Base-by-base conservation (phyloP, 2,797 vertebrate genomes). In the Neosalanx taihuensis region DNA sequence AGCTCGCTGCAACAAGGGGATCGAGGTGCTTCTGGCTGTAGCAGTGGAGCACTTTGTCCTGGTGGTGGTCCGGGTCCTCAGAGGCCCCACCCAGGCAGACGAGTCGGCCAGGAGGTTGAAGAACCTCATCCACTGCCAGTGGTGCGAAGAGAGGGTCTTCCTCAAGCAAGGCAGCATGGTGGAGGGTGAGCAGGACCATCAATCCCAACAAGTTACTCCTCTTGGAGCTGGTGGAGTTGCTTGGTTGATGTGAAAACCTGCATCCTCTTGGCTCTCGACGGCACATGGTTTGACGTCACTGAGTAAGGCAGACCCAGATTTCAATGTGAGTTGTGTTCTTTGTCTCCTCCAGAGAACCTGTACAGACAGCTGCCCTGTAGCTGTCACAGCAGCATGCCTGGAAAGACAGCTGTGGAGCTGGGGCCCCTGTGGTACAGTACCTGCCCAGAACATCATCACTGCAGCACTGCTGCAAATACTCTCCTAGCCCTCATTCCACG, bases 71-170 rank as follows among this genome's bases (percentile, higher is more conserved):
- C 90, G 96, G 76, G 95, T 98, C 74, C 85, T 98, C 69, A 85
- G 97, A 46, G 97, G 97, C 12, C 95, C 97, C 0, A 89, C 93
- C 0, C 94, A 94, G 76, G 97, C 97, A 0, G 97, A 99, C 51
- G 94, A 97, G 73, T 91, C 95, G 0, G 83, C 90, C 17, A 95
- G 94, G 89, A 95, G 93, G 86, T 85, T 99, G 5, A 92, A 92
- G 0, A 95, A 94, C 70, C 93, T 99, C 69, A 90, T 98, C 79
- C 97, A 99, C 75, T 99, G 97, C 76, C 96, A 97, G 88, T 99
- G 97, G 97, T 99, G 97, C 6, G 97, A 98, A 86, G 97, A 98
- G 88, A 93, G 97, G 65, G 90, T 96, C 64, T 99, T 99, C 85
- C 94, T 96, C 80, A 96, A 92, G 72, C 93, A 88, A 35, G 93